These are phyloP conservation scores for Hyppa rectilinea DNA, from an alignment of 2,888 invertebrate genomes.

Conservation along the genomic window DNA sequence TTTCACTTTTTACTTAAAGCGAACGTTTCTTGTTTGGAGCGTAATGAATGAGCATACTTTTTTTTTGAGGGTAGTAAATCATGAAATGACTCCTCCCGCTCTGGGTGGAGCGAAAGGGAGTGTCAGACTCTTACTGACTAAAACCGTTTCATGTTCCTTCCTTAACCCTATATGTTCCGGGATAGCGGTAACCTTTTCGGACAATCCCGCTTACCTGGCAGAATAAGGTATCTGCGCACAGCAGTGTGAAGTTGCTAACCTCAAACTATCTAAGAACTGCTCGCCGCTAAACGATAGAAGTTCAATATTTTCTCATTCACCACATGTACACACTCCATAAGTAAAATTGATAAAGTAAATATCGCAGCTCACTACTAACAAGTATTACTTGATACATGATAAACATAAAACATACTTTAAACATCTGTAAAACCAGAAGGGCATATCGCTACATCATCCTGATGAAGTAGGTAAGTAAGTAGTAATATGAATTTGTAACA, in stretches of 20 bases:
- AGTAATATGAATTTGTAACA: constrained; percentile 31
- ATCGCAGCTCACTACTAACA: constrained; percentile 2
- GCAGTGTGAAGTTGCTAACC: no score
- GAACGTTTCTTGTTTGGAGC: neutral
- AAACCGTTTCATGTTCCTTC: no score
- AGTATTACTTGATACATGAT: neutral
- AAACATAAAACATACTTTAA: constrained; percentile 3
- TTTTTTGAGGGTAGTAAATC: no score
- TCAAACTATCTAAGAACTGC: no score
- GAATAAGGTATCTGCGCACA: no score
- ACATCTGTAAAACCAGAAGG: neutral
- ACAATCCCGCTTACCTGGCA: no score
- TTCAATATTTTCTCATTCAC: constrained; percentile 6
- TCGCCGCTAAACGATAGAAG: neutral
- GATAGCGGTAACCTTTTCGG: no score
- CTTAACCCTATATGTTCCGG: no score
- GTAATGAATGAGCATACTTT: neutral
- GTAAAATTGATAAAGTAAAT: neutral
- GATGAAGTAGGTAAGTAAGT: constrained; percentile 7
- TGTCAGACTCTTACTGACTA: no score
- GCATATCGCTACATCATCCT: constrained; percentile 1
- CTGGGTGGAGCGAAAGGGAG: no score
- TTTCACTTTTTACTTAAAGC: neutral
- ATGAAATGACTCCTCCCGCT: no score
- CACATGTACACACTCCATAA: neutral